Base-by-base conservation (phyloP, 1,140 invertebrate genomes). In the Chymomyza costata region DNA sequence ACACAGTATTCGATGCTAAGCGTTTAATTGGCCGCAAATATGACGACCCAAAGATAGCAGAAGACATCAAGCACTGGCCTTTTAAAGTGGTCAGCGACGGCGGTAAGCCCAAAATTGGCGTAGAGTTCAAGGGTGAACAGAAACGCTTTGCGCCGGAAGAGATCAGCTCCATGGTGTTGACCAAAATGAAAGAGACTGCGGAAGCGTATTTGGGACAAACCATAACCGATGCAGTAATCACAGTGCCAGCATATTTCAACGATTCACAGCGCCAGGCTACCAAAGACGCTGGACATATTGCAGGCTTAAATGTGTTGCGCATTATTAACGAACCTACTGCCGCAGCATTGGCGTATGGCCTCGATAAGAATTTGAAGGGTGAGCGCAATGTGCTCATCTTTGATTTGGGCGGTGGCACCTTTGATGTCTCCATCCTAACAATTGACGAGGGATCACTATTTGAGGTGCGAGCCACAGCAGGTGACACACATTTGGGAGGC, bases 401-500 rank as follows among this genome's bases (percentile, higher is more conserved):
- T 54, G 92, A 93, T 78, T 86, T 93, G 18, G 92, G 92, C 6
- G 92, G 92, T 44, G 91, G 92, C 18, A 92, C 92, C 34, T 93
- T 93, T 61, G 95, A 97, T 86, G 94, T 96, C 0, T 96, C 95
- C 11, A 91, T 97, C 43, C 84, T 97, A 1, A 90, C 92, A 45
- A 96, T 97, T 84, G 92, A 93, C 57, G 93, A 96, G 86, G 95
- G 94, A 8, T 91, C 91, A 0, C 80, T 92, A 25, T 93, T 93
- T 71, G 90, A 95, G 88, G 93, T 95, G 1, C 90, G 90, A 82
- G 89, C 93, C 1, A 95, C 93, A 8, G 91, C 93, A 1, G 92
- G 92, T 3, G 91, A 93, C 70, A 93, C 92, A 0, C 91, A 92
- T 70, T 86, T 93, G 32, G 92, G 92, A 3, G 92, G 92, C 1